These are phyloP conservation scores for Pelagia noctiluca DNA, from an alignment of 30 jellyfish, hydroid and myxozoan genomes.

Conservation along the genomic window DNA sequence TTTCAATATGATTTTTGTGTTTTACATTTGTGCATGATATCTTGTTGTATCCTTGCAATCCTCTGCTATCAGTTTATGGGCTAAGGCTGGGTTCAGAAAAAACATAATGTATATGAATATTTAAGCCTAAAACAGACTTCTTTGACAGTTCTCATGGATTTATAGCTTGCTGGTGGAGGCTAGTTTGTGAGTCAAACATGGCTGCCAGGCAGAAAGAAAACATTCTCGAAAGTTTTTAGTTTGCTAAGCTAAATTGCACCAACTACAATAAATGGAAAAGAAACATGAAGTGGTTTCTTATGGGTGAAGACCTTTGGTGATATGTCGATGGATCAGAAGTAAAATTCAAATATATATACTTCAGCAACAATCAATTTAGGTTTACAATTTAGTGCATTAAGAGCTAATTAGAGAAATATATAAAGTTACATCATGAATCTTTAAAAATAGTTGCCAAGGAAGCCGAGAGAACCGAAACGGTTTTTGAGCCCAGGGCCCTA, in stretches of 20 bases:
- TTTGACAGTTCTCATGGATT: background rate
- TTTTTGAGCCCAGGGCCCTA: too few species aligned
- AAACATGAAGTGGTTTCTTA: conserved; percentile 50
- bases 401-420: too few species aligned
- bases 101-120: background rate
- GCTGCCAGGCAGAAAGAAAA: conserved; percentile 14
- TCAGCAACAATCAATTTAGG: too few species aligned
- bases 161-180: conserved; percentile 2
- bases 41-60: too few species aligned
- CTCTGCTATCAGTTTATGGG: too few species aligned
- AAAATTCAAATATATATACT: conserved; percentile 38
- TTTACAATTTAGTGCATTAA: too few species aligned
- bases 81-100: background rate
- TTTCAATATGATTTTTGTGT: too few species aligned
- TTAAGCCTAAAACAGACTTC: background rate
- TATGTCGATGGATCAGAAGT: conserved; percentile 63
- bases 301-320: conserved; percentile 57
- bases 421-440: too few species aligned
- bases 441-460: too few species aligned
- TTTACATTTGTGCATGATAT: too few species aligned
- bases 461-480: too few species aligned
- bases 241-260: conserved; percentile 35
- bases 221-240: conserved; percentile 16
- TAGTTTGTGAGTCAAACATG: conserved; percentile 37
- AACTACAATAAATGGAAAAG: conserved; percentile 58